Evolutionary conservation across 2,888 invertebrate species (phyloP).

Genomic region (Dilophus febrilis): DNA sequence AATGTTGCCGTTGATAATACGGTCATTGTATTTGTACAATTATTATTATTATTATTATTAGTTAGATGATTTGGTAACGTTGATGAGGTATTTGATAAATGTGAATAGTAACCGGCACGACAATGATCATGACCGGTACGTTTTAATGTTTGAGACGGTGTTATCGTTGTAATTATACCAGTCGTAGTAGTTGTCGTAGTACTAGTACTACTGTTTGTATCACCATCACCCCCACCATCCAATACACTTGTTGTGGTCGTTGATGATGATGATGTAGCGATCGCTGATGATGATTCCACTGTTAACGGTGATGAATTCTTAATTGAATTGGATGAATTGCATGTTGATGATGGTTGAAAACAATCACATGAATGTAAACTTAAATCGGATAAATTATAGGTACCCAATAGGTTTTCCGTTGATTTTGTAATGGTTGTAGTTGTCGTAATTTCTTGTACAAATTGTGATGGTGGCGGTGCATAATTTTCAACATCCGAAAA

Average conservation of each 20-base stretch:
- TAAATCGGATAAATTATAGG: slow-evolving; percentile 45
- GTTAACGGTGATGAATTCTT: too few relatives aligned
- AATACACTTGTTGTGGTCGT: slow-evolving; percentile 31
- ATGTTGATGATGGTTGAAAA: slow-evolving; percentile 23
- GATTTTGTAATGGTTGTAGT: slow-evolving; percentile 51
- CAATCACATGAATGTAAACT: slow-evolving; percentile 53
- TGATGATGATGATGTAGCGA: slow-evolving; percentile 11
- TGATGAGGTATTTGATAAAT: slow-evolving; percentile 19
- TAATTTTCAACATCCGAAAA: slow-evolving; percentile 29
- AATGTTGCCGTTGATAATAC: too few relatives aligned
- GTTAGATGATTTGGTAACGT: slow-evolving; percentile 18
- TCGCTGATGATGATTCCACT: too few relatives aligned
- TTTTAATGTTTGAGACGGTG: too few relatives aligned
- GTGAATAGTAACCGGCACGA: slow-evolving; percentile 25
- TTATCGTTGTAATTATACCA: slow-evolving; percentile 13
- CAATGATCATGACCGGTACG: not conserved
- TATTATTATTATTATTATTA: slow-evolving; percentile 15
- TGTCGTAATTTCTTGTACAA: slow-evolving; percentile 31
- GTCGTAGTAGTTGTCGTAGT: slow-evolving; percentile 21
- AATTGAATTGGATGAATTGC: too few relatives aligned
- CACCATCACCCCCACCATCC: slow-evolving; percentile 8
- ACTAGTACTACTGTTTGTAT: slow-evolving; percentile 20
- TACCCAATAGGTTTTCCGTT: slow-evolving; percentile 57
- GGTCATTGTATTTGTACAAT: not conserved
- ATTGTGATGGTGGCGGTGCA: slow-evolving; percentile 31